Percentiles rank a stretch among this genome's conserved stretches.
Conservation (phyloP, 2,888 invertebrate species). For the Tridacna crocea region DNA sequence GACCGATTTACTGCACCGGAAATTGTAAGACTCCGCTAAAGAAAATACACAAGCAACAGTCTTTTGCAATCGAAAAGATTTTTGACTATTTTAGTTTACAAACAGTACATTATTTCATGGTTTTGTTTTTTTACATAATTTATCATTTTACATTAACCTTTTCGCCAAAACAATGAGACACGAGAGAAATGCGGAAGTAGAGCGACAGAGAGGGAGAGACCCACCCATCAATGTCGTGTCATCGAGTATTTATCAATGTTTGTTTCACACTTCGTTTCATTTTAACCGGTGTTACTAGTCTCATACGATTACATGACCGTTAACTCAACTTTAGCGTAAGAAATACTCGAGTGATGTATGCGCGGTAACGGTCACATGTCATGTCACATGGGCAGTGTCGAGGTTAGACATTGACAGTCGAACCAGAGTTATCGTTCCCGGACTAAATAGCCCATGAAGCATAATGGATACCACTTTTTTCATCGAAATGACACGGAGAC, state of each 20-base stretch:
- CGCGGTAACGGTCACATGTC: constrained; percentile 26
- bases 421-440: constrained; percentile 14
- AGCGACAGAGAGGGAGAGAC: too few relatives aligned
- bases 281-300: constrained; percentile 26
- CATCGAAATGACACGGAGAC: too few relatives aligned
- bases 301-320: constrained; percentile 47
- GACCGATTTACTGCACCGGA: too few relatives aligned
- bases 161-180: too few relatives aligned
- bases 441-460: neutral
- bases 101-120: too few relatives aligned
- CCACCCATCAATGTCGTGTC: constrained; percentile 2
- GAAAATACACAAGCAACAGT: too few relatives aligned
- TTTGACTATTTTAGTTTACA: too few relatives aligned
- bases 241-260: neutral
- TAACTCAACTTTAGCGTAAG: constrained; percentile 48
- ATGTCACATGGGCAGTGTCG: constrained; percentile 19
- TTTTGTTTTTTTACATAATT: too few relatives aligned
- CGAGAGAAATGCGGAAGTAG: too few relatives aligned
- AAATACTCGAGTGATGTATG: constrained; percentile 22
- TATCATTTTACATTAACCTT: too few relatives aligned
- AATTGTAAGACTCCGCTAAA: too few relatives aligned
- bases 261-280: constrained; percentile 11
- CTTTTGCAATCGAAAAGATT: too few relatives aligned
- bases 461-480: neutral
- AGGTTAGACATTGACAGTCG: constrained; percentile 10